Evolutionary conservation across 2,888 invertebrate genomes (phyloP).

Genomic region (Seira musarum): DNA sequence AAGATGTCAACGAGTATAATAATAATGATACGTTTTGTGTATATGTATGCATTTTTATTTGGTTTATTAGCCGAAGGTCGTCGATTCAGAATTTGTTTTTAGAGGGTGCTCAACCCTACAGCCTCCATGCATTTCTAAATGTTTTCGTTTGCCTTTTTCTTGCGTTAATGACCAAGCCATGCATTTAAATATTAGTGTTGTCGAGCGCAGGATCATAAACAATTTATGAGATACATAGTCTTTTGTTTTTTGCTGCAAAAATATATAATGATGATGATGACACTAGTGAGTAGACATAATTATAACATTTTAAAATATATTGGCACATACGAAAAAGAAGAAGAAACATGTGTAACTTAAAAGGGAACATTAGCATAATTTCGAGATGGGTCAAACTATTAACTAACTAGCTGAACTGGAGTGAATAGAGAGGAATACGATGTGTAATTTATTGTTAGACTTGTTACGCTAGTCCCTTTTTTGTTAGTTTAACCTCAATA

Average conservation of each 20-base stretch:
- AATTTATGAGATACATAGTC: conserved; percentile 18
- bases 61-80: neutral
- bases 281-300: neutral
- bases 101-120: neutral
- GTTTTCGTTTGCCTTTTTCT: neutral
- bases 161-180: conserved; percentile 21
- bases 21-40: too few relatives aligned
- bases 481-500: conserved; percentile 45
- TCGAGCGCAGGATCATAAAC: neutral
- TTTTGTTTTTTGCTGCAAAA: neutral
- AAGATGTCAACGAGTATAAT: neutral
- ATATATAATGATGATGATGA: neutral
- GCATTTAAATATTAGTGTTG: conserved; percentile 25
- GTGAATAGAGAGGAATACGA: conserved; percentile 11
- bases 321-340: conserved; percentile 21
- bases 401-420: conserved; percentile 10
- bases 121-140: neutral
- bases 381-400: neutral
- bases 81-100: neutral
- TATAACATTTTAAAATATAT: conserved; percentile 29
- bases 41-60: neutral
- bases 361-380: conserved; percentile 17
- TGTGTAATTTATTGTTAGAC: neutral
- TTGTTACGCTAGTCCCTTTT: conserved; percentile 8
- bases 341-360: neutral